phyloP scores from a whole-genome alignment of 2,113 vertebrate species.

The Urocolius indicus region DNA sequence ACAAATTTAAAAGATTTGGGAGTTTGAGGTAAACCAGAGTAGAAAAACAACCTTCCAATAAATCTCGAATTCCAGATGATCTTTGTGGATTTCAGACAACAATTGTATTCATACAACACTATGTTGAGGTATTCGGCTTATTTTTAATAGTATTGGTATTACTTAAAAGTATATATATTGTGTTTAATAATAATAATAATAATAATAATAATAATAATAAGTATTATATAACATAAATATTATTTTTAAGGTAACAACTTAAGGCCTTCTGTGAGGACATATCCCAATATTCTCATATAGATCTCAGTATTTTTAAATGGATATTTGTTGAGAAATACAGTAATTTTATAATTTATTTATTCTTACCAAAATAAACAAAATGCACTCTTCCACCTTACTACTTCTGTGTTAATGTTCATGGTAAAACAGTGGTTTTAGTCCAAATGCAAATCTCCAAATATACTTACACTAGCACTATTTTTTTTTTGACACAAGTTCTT shows the following conservation, averaged over 20 bases:
- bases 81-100: neutral
- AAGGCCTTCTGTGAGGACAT: neutral
- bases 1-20: neutral
- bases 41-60: constrained; percentile 17
- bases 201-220: too few relatives aligned
- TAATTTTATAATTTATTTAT: neutral
- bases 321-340: neutral
- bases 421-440: neutral
- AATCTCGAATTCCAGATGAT: constrained; percentile 17
- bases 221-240: neutral
- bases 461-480: neutral
- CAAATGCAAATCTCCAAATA: neutral
- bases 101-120: neutral
- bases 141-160: neutral
- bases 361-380: neutral
- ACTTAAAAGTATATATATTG: too few relatives aligned
- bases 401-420: neutral
- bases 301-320: neutral
- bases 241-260: neutral
- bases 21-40: constrained; percentile 12
- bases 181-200: too few relatives aligned
- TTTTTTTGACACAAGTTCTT: constrained; percentile 32
- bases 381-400: neutral
- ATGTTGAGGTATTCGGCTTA: neutral
- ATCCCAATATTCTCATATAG: neutral